Conservation (phyloP, 2,797 vertebrate species). For the Lacerta bilineata region DNA sequence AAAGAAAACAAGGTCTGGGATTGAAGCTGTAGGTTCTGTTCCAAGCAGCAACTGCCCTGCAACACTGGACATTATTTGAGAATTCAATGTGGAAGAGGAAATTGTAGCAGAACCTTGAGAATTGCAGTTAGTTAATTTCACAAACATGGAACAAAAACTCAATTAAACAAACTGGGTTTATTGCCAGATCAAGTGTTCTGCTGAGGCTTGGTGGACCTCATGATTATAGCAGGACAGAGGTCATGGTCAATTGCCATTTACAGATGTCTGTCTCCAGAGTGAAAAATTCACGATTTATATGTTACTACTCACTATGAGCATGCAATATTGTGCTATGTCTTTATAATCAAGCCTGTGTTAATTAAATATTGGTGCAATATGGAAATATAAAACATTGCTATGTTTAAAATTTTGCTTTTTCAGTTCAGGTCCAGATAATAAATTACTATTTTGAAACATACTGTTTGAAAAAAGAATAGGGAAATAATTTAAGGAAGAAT, state of each 20-base stretch:
- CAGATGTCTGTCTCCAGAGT: not conserved
- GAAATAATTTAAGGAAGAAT: not conserved
- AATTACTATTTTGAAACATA: not conserved
- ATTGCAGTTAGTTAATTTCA: not conserved
- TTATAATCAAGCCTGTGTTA: no score
- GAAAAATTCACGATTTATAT: not conserved
- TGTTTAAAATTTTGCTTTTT: constrained; percentile 24
- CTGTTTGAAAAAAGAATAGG: not conserved
- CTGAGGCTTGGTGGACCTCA: not conserved
- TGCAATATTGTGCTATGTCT: not conserved
- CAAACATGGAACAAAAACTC: not conserved
- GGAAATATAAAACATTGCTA: constrained; percentile 42
- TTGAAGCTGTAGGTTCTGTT: not conserved
- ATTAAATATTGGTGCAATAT: not conserved
- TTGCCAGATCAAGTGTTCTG: not conserved
- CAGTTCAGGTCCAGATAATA: not conserved
- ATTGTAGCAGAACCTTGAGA: not conserved
- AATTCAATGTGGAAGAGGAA: not conserved
- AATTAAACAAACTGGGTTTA: not conserved
- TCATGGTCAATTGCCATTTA: not conserved
- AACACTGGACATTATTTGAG: not conserved
- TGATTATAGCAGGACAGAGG: not conserved
- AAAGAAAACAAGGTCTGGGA: not conserved
- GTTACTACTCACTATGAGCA: not conserved
- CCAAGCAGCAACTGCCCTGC: not conserved